Percentiles rank a stretch among this genome's conserved stretches.
Evolutionary conservation across 1,140 invertebrate species (phyloP).

Genomic region (Eumeta japonica): DNA sequence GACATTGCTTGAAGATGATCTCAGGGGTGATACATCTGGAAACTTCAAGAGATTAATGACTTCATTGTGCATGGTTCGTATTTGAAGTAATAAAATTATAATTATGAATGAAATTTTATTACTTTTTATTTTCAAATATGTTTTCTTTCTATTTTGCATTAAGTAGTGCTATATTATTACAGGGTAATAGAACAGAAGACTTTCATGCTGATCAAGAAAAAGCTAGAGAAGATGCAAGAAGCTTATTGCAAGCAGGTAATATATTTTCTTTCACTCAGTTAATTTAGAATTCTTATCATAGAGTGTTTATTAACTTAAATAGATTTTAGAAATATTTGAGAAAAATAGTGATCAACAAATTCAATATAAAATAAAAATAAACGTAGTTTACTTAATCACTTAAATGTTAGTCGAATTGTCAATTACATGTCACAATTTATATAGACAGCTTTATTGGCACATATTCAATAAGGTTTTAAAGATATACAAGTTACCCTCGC

Average conservation of each 20-base stretch:
- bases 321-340: too few relatives aligned
- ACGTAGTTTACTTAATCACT: too few relatives aligned
- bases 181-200: constrained; percentile 70
- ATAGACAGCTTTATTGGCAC: too few relatives aligned
- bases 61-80: constrained; percentile 62
- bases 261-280: not conserved
- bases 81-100: not conserved
- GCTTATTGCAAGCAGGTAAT: constrained; percentile 71
- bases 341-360: too few relatives aligned
- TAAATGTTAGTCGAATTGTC: too few relatives aligned
- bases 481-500: too few relatives aligned
- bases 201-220: constrained; percentile 63
- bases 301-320: not conserved
- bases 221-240: constrained; percentile 70
- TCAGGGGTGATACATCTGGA: constrained; percentile 85
- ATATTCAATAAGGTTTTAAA: too few relatives aligned
- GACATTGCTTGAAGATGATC: constrained; percentile 74
- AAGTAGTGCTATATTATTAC: constrained; percentile 5
- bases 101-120: not conserved
- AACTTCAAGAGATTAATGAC: constrained; percentile 83
- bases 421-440: too few relatives aligned
- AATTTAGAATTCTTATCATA: not conserved
- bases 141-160: not conserved
- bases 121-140: not conserved
- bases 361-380: too few relatives aligned